These are phyloP conservation scores for Leptocoma aspasia DNA, from an alignment of 2,113 vertebrate genomes.

Conservation along the genomic window DNA sequence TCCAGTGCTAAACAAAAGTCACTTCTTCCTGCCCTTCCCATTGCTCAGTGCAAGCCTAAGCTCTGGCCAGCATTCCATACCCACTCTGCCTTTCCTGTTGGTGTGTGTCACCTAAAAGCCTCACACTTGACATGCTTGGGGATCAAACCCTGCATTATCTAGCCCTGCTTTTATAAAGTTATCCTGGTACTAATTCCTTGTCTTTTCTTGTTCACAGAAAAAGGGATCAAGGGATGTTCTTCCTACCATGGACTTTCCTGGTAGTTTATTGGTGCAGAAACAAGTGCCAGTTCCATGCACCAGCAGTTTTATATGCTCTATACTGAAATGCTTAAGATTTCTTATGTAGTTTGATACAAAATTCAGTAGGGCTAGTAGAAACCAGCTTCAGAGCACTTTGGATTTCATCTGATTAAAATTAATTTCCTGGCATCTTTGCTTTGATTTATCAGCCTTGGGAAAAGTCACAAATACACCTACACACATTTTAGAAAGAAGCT, in stretches of 20 bases:
- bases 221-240: not conserved
- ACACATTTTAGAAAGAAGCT: not conserved
- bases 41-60: not conserved
- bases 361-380: not conserved
- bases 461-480: conserved; percentile 12
- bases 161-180: not conserved
- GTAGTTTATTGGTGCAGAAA: not conserved
- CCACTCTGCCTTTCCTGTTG: not conserved
- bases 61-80: not conserved
- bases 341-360: not conserved
- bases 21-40: not conserved
- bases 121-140: not conserved
- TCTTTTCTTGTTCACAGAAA: not conserved
- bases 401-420: not conserved
- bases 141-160: not conserved
- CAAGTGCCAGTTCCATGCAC: not conserved
- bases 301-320: not conserved
- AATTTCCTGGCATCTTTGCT: not conserved
- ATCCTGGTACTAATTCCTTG: not conserved
- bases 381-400: not conserved
- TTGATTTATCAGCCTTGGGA: not conserved
- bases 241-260: not conserved
- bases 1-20: not conserved
- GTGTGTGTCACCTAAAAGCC: not conserved
- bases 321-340: not conserved